phyloP scores from a whole-genome alignment of 2,113 vertebrate genomes.

The Coracopsis vasa region DNA sequence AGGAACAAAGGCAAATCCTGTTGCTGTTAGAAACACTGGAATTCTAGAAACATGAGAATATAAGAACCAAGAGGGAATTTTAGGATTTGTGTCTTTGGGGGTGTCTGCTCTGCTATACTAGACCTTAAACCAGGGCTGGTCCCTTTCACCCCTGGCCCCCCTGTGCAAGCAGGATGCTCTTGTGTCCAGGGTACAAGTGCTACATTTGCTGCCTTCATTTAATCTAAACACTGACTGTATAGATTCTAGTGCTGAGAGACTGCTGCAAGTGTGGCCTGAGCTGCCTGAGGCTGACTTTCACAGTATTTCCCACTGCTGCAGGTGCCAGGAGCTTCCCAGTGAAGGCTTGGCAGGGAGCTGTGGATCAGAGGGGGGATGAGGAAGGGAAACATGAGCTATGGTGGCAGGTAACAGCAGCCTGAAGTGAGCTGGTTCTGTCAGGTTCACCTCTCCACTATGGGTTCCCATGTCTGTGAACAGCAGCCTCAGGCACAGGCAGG shows the following conservation, averaged over 20 bases:
- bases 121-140: neutral
- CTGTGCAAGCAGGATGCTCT: neutral
- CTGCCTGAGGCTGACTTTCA: neutral
- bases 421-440: neutral
- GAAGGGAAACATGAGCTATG: accelerated
- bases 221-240: neutral
- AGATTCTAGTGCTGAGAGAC: neutral
- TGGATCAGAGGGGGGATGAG: neutral
- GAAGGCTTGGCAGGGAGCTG: neutral
- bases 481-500: neutral
- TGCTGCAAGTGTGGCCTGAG: neutral
- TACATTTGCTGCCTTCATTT: neutral
- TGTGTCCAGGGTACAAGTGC: neutral
- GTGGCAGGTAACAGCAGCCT: neutral
- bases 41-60: neutral
- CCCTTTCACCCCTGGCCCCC: neutral
- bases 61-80: neutral
- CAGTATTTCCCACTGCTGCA: neutral
- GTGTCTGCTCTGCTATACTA: neutral
- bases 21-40: neutral
- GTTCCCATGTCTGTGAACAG: neutral
- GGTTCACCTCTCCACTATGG: neutral
- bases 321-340: neutral
- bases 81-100: neutral
- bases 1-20: neutral